These are phyloP conservation scores for Parotocinclus haroldoi DNA, from an alignment of 2,797 vertebrate species.

Conservation along the genomic window DNA sequence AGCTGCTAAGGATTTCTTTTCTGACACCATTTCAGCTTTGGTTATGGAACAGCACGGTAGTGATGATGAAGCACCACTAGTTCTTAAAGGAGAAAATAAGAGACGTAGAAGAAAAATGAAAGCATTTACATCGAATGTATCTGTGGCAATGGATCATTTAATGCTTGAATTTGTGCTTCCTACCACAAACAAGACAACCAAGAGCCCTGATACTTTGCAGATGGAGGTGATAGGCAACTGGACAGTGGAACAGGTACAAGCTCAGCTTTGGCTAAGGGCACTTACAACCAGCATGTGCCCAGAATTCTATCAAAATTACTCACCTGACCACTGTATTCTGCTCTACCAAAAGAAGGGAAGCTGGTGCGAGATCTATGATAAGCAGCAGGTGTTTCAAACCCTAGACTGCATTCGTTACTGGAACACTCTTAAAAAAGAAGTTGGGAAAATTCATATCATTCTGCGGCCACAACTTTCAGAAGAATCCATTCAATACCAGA, in stretches of 20 bases:
- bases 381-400: slow-evolving; percentile 94
- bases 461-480: slow-evolving; percentile 75
- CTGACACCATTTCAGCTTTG: slow-evolving; percentile 44
- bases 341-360: slow-evolving; percentile 97
- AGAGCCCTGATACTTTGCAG: slow-evolving; percentile 69
- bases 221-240: slow-evolving; percentile 89
- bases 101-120: slow-evolving; percentile 88
- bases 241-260: slow-evolving; percentile 93
- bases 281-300: slow-evolving; percentile 79
- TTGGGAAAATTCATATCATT: slow-evolving; percentile 86
- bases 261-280: slow-evolving; percentile 90
- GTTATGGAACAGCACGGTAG: slow-evolving; percentile 83
- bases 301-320: slow-evolving; percentile 86
- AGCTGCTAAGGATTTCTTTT: too few species aligned
- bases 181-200: slow-evolving; percentile 73
- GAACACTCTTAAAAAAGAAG: slow-evolving; percentile 84
- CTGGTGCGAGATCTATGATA: slow-evolving; percentile 96
- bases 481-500: slow-evolving; percentile 84
- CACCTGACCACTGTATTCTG: slow-evolving; percentile 88
- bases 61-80: slow-evolving; percentile 75
- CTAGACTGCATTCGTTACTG: slow-evolving; percentile 94
- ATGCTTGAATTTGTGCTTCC: slow-evolving; percentile 88
- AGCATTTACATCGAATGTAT: slow-evolving; percentile 69
- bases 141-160: slow-evolving; percentile 82
- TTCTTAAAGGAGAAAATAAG: slow-evolving; percentile 79